These are phyloP conservation scores for Drosophila macrothrix DNA, from an alignment of 2,888 invertebrate genomes.

Conservation along the genomic window DNA sequence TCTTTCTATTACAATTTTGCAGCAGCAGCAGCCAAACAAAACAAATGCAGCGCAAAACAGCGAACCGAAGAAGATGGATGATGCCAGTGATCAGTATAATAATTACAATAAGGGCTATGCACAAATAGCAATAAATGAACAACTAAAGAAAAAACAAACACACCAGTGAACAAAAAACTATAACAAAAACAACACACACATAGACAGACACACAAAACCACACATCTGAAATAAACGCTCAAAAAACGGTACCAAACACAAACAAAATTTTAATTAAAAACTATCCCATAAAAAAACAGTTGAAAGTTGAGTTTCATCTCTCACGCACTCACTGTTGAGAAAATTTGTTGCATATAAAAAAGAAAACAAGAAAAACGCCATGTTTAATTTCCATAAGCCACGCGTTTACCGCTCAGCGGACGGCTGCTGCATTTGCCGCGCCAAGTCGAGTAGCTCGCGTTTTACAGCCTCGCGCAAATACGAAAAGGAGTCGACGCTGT, in stretches of 20 bases:
- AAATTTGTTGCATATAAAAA: slow-evolving; percentile 1
- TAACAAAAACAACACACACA: slow-evolving; percentile 12
- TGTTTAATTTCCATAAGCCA: slow-evolving; percentile 95
- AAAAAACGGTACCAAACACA: slow-evolving; percentile 17
- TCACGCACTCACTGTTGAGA: not conserved
- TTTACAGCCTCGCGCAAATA: slow-evolving; percentile 94
- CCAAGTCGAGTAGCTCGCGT: slow-evolving; percentile 93
- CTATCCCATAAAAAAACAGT: not conserved
- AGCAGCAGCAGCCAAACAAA: slow-evolving; percentile 38
- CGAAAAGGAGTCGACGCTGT: slow-evolving; percentile 92
- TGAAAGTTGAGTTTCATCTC: not conserved
- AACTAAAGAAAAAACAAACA: slow-evolving; percentile 9
- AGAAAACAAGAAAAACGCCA: slow-evolving; percentile 77
- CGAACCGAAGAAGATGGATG: slow-evolving; percentile 60
- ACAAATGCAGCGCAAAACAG: slow-evolving; percentile 64
- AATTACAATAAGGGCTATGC: slow-evolving; percentile 34
- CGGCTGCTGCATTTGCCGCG: slow-evolving; percentile 95
- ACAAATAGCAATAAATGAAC: slow-evolving; percentile 59
- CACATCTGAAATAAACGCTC: slow-evolving; percentile 87
- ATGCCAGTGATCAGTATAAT: slow-evolving; percentile 44
- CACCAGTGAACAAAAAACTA: slow-evolving; percentile 50
- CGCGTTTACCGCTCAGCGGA: slow-evolving; percentile 93
- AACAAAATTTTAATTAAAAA: slow-evolving; percentile 1
- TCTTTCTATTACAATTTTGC: slow-evolving; percentile 5
- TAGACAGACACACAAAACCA: slow-evolving; percentile 2